Evolutionary conservation across 2,888 invertebrate species (phyloP), one percentile per base, ranked within the genome.

Genomic region (Harpalus rubripes): DNA sequence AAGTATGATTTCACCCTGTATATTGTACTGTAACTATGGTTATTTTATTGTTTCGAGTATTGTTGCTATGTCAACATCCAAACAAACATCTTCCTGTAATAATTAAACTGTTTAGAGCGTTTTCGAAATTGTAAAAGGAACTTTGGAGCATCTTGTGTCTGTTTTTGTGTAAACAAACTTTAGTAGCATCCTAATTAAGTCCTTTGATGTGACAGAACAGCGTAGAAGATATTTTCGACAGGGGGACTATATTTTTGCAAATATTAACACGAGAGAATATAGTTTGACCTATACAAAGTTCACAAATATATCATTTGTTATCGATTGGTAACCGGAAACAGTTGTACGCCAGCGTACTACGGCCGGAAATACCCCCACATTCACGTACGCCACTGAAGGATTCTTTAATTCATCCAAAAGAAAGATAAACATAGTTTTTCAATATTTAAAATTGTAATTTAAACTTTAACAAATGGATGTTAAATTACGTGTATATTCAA

Each of bases 401-500:
- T 12, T 52, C 44, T 12, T 52, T 52, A 52, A 52, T 52, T 52
- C 44, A 52, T 52, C 44, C 10, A 12, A 52, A 52, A 52, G 12
- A 12, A 52, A 10, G 7, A 52, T 52, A 52, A 6, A 52, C 44
- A 52, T 52, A 52, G 12, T 52, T 52, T 52, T 52, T 52, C 1
- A 22, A 8, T 12, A 52, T 10, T 12, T 52, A 52, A 52, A 8
- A 52, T 8, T 10, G 44, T 52, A 52, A 52, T 52, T 52, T 52
- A 59, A 59, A 59, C 15, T 59, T 15, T 59, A 59, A 59, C 15
- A 59, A 59, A 16, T 59, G 15, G 59, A 16, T 59, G 16, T 59
- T 59, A 59, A 59, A 59, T 59, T 16, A 16, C 7, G n/a, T n/a
- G n/a, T n/a, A n/a, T n/a, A 59, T 16, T 4, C 59, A 32, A 32